Conservation (phyloP, 2,113 vertebrate species). For the Eolophus roseicapilla region DNA sequence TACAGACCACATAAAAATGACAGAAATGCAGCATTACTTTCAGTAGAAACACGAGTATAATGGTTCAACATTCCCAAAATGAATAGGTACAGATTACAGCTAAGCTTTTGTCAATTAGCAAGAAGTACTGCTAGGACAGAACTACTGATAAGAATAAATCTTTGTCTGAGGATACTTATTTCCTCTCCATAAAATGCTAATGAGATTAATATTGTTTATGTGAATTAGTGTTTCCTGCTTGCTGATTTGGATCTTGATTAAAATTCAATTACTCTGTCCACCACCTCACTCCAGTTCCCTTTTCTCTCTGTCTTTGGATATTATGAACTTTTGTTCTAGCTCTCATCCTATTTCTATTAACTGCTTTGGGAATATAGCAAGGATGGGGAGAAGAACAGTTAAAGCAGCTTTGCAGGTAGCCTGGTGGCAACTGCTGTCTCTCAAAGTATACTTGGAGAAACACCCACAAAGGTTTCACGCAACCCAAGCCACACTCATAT, state of each 20-base stretch:
- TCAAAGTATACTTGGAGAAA: not conserved
- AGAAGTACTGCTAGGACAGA: not conserved
- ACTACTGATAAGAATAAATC: not conserved
- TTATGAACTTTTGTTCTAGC: not conserved
- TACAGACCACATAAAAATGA: not conserved
- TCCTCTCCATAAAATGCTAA: not conserved
- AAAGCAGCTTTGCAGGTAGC: not conserved
- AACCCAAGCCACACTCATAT: rapidly evolving
- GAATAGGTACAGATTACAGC: not conserved
- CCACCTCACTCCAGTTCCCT: not conserved
- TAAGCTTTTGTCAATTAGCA: not conserved
- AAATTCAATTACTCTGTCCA: not conserved
- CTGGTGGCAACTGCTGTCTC: not conserved
- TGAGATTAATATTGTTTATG: not conserved
- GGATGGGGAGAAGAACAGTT: not conserved
- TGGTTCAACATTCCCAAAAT: not conserved
- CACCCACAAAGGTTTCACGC: not conserved
- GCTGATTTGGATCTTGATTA: not conserved
- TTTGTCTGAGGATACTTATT: not conserved
- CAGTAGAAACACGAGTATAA: not conserved
- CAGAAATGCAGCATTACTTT: not conserved
- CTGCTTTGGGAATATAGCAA: not conserved
- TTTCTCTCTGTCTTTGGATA: not conserved
- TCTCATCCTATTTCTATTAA: not conserved
- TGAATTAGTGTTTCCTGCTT: not conserved